Evolutionary conservation across 2,888 invertebrate genomes (phyloP).

Genomic region (Ectobius pallidus): DNA sequence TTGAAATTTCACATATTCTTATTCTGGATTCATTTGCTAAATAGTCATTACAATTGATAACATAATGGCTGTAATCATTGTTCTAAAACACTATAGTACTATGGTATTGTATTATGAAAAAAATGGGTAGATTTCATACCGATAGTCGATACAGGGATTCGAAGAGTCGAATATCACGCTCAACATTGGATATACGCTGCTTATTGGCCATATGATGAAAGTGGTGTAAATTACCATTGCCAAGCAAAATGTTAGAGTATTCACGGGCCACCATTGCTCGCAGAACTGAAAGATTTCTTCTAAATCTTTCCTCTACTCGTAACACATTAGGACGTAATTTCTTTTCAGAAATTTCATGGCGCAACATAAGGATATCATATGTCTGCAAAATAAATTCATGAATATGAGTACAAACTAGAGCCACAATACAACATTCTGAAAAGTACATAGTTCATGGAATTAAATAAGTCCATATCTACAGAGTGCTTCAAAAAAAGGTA

Average conservation of each 20-base stretch:
- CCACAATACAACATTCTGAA: too few relatives aligned
- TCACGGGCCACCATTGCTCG: constrained; percentile 65
- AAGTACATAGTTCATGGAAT: too few relatives aligned
- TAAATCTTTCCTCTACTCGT: constrained; percentile 57
- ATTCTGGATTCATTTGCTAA: too few relatives aligned
- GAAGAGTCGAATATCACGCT: constrained; percentile 66
- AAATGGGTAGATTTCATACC: too few relatives aligned
- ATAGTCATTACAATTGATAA: too few relatives aligned
- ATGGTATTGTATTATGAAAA: too few relatives aligned
- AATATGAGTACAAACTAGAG: too few relatives aligned
- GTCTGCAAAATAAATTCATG: constrained; percentile 31
- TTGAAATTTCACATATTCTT: too few relatives aligned
- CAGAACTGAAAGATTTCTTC: constrained; percentile 64
- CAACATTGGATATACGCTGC: constrained; percentile 63
- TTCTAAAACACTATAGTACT: too few relatives aligned
- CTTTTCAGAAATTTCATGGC: constrained; percentile 59
- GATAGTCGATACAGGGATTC: constrained; percentile 63
- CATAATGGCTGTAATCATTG: too few relatives aligned
- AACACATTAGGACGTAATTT: constrained; percentile 61
- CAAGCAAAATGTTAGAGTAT: constrained; percentile 64
- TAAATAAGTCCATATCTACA: too few relatives aligned
- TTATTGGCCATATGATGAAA: constrained; percentile 68
- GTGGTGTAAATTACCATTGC: constrained; percentile 58
- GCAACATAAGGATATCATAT: constrained; percentile 61
- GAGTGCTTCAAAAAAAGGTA: too few relatives aligned